Evolutionary conservation across 2,113 vertebrate species (phyloP).

Genomic region (Pollimyrus isidori): DNA sequence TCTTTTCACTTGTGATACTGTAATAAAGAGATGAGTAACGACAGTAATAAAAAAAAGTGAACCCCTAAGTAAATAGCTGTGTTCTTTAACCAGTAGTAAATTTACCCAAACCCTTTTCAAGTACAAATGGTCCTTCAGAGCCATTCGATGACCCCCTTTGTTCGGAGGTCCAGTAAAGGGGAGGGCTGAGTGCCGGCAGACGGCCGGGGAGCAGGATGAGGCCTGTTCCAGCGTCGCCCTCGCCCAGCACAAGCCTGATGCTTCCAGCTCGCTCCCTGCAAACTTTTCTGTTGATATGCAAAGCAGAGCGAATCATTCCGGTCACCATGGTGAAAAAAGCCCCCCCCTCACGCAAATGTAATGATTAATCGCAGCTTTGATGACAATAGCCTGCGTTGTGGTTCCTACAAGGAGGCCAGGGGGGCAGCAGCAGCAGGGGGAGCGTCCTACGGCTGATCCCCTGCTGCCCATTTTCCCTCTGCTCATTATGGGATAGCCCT

Average conservation of each 20-base stretch:
- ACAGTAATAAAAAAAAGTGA: background rate
- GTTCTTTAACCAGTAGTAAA: background rate
- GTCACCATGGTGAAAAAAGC: slow-evolving; percentile 49
- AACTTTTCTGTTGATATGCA: slow-evolving; percentile 61
- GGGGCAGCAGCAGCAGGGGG: slow-evolving; percentile 10
- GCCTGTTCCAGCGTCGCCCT: background rate
- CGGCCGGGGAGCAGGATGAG: background rate
- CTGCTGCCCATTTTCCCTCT: background rate
- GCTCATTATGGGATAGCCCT: background rate
- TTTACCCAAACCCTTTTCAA: background rate
- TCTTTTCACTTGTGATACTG: background rate
- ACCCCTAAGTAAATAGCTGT: background rate
- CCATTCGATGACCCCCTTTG: background rate
- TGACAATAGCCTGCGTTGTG: slow-evolving; percentile 45
- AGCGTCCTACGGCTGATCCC: background rate
- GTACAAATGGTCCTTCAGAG: background rate
- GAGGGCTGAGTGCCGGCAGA: slow-evolving; percentile 23
- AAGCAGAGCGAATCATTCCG: slow-evolving; percentile 51
- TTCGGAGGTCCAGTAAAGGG: background rate
- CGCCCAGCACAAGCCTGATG: slow-evolving; percentile 32
- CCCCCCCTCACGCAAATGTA: slow-evolving; percentile 54
- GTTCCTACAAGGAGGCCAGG: slow-evolving; percentile 35
- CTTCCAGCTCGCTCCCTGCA: slow-evolving; percentile 35
- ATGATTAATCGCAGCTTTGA: slow-evolving; percentile 59
- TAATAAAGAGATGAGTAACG: background rate